phyloP scores from a whole-genome alignment of 2,113 vertebrate genomes.

The Papio anubis region DNA sequence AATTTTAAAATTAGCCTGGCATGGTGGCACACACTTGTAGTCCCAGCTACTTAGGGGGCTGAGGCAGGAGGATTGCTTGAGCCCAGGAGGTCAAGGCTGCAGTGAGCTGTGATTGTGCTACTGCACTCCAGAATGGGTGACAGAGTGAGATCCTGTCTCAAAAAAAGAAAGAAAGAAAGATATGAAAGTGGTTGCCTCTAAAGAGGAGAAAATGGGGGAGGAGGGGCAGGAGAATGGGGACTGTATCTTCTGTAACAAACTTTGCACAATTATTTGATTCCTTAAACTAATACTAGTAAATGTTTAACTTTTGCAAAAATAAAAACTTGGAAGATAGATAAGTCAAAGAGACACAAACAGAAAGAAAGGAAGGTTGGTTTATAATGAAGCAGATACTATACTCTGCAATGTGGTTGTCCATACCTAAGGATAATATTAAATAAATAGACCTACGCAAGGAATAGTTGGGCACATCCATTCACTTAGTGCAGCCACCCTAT shows the following conservation, averaged over 20 bases:
- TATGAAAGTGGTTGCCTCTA: not conserved
- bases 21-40: too few relatives aligned
- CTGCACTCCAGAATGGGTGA: too few relatives aligned
- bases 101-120: too few relatives aligned
- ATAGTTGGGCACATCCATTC: not conserved
- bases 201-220: not conserved
- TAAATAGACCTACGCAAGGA: not conserved
- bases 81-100: too few relatives aligned
- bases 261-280: not conserved
- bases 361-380: not conserved
- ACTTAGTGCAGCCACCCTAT: not conserved
- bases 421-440: not conserved
- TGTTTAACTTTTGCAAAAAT: conserved; percentile 1
- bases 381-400: not conserved
- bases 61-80: too few relatives aligned
- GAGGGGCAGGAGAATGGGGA: not conserved
- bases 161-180: too few relatives aligned
- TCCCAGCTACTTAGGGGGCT: too few relatives aligned
- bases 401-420: not conserved
- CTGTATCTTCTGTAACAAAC: not conserved
- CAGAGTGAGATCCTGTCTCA: too few relatives aligned
- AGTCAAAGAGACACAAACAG: not conserved
- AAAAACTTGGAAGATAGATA: not conserved
- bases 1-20: too few relatives aligned
- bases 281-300: not conserved